A percentile compares a stretch with the other conserved stretches of the same genome.
Conservation (phyloP, 2,888 invertebrate species). For the Parthenolecanium corni region DNA sequence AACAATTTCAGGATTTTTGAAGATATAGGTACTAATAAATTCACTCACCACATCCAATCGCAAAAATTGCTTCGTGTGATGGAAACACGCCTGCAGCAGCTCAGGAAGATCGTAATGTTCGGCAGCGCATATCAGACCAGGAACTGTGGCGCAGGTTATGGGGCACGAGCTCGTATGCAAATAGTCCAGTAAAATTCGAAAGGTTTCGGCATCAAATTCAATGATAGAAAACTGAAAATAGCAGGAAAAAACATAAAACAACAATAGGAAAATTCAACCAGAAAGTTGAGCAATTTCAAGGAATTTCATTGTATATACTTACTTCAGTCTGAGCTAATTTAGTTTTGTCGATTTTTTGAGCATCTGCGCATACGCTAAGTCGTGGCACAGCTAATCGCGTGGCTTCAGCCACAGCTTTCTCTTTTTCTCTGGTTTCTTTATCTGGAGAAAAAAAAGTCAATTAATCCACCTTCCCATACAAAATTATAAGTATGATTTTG, state of each 20-base stretch:
- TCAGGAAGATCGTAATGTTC: constrained; percentile 90
- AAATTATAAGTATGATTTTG: background rate
- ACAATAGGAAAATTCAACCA: background rate
- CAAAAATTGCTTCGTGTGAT: constrained; percentile 86
- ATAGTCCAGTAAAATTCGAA: constrained; percentile 79
- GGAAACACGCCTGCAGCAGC: constrained; percentile 84
- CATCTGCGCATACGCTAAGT: constrained; percentile 83
- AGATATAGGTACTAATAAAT: background rate
- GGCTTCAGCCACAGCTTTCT: constrained; percentile 61
- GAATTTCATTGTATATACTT: constrained; percentile 30
- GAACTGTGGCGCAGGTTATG: constrained; percentile 80
- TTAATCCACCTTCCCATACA: background rate
- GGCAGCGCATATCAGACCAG: constrained; percentile 84
- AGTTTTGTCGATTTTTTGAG: constrained; percentile 83
- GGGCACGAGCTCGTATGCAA: constrained; percentile 87
- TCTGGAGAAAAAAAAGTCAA: constrained; percentile 36
- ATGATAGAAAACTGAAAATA: constrained; percentile 74
- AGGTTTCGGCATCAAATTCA: constrained; percentile 89
- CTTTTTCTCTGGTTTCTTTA: constrained; percentile 68
- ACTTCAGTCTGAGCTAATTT: constrained; percentile 87
- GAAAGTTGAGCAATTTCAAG: background rate
- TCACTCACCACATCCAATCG: constrained; percentile 71
- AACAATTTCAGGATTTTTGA: no score
- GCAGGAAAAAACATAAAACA: constrained; percentile 29
- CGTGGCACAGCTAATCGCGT: constrained; percentile 70